Percentiles rank a stretch among this genome's conserved stretches.
Conservation (phyloP, 2,113 vertebrate species). For the Dolichotis patagonum region DNA sequence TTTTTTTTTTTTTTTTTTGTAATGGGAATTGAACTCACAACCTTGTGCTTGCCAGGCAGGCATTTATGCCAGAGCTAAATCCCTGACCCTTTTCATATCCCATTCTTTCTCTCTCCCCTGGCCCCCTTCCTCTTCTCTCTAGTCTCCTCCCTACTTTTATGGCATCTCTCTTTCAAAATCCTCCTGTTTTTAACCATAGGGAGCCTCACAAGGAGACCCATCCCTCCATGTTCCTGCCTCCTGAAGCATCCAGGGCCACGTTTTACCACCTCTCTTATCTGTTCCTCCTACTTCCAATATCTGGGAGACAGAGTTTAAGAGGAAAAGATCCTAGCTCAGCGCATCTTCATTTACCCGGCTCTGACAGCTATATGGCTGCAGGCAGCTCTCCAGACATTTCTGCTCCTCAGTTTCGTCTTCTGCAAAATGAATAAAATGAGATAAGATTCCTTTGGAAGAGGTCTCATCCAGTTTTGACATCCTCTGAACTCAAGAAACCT, state of each 20-base stretch:
- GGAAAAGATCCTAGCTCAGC: not conserved
- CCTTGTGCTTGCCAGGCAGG: too few relatives aligned
- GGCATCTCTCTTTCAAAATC: not conserved
- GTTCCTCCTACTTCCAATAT: not conserved
- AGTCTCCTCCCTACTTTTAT: not conserved
- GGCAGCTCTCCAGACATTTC: not conserved
- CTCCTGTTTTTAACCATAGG: not conserved
- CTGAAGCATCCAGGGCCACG: not conserved
- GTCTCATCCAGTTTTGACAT: not conserved
- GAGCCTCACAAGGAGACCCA: not conserved
- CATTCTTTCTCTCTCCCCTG: not conserved
- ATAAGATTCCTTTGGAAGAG: not conserved
- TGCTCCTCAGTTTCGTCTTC: not conserved
- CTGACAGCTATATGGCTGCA: not conserved
- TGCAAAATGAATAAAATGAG: slow-evolving; percentile 21
- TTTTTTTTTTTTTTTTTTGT: too few relatives aligned
- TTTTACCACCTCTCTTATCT: not conserved
- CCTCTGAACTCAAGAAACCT: not conserved
- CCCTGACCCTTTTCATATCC: too few relatives aligned
- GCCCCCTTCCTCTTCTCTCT: not conserved
- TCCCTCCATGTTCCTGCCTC: not conserved
- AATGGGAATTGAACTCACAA: too few relatives aligned
- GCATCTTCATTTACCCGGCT: not conserved
- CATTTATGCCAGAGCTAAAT: too few relatives aligned
- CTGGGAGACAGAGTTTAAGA: not conserved